A percentile compares a stretch with the other conserved stretches of the same genome.
Conservation (phyloP, 2,113 vertebrate species). For the Crotalus horridus region DNA sequence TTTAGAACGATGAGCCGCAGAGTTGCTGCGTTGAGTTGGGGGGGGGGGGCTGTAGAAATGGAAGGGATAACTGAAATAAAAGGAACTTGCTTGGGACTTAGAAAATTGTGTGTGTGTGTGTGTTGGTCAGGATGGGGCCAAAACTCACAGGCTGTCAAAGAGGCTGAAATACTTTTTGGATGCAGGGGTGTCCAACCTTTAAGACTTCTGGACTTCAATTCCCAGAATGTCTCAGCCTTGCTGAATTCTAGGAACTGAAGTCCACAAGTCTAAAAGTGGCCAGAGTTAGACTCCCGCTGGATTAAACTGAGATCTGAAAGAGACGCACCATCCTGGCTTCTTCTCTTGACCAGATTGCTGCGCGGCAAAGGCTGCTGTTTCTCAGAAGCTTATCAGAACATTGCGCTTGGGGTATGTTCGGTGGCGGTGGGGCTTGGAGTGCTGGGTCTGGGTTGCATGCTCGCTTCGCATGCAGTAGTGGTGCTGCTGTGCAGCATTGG, state of each 20-base stretch:
- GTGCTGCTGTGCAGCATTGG: not conserved
- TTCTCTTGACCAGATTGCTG: not conserved
- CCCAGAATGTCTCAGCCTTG: not conserved
- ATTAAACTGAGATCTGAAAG: not conserved
- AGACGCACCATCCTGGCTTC: not conserved
- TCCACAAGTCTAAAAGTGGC: not conserved
- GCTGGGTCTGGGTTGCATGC: not conserved
- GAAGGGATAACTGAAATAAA: not conserved
- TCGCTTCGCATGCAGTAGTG: not conserved
- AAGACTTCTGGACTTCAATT: not conserved
- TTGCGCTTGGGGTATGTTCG: accelerated
- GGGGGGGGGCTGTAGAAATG: no score
- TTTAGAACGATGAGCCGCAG: no score
- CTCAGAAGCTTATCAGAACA: not conserved
- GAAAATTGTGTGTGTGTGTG: not conserved
- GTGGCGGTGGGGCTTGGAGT: not conserved
- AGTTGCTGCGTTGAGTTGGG: no score
- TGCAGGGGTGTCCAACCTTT: not conserved
- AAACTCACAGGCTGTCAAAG: not conserved
- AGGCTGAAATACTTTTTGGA: not conserved
- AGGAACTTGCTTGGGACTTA: not conserved
- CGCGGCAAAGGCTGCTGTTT: accelerated
- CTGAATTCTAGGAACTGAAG: not conserved
- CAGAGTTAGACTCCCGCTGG: not conserved
- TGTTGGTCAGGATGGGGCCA: not conserved